Base-by-base conservation (phyloP, 2,113 vertebrate genomes). In the Dasyurus viverrinus region DNA sequence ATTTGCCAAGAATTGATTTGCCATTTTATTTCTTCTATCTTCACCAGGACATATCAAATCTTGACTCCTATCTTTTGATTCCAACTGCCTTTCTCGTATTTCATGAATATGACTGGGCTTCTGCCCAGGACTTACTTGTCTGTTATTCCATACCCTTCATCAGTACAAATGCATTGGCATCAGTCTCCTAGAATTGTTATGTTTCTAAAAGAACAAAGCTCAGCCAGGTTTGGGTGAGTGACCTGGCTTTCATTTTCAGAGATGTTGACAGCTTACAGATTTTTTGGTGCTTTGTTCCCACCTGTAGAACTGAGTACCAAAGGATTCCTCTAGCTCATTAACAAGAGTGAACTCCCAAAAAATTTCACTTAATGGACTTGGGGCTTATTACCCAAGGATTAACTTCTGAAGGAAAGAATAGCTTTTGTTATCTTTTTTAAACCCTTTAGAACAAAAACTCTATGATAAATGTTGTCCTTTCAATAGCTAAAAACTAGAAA, bases 281-380 rank as follows among this genome's bases (percentile, higher is more conserved):
- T 94, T 97, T 92, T 93, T 96, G 90, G 91, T 89, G 53, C 96
- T 97, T 93, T 3, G 0, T 60, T 89, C 96, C 55, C 0, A 1
- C 84, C 93, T 97, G 2, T 76, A 97, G 94, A 90, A 90, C 30
- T 94, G 94, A 91, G 9, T 52, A 97, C 60, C 93, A 2, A 3
- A 92, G 94, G 92, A 95, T 96, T 95, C 95, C 22, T 91, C 93
- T 96, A 93, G 50, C 93, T 97, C 96, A 97, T 97, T 98, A 97
- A 93, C 55, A 97, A 97, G 92, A 55, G 84, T 96, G 93, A 94
- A 96, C 95, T 68, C 57, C 92, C 94, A 97, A 93, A 90, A 23
- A 95, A 6, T 0, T 4, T 25, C 42, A 94, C 96, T 94, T 91
- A 96, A 96, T 94, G 97, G 95, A 89, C 92, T 92, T 93, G 30